A percentile compares a stretch with the other conserved stretches of the same genome.
phyloP scores from a whole-genome alignment of 2,888 invertebrate genomes.

The Tenthredo notha region DNA sequence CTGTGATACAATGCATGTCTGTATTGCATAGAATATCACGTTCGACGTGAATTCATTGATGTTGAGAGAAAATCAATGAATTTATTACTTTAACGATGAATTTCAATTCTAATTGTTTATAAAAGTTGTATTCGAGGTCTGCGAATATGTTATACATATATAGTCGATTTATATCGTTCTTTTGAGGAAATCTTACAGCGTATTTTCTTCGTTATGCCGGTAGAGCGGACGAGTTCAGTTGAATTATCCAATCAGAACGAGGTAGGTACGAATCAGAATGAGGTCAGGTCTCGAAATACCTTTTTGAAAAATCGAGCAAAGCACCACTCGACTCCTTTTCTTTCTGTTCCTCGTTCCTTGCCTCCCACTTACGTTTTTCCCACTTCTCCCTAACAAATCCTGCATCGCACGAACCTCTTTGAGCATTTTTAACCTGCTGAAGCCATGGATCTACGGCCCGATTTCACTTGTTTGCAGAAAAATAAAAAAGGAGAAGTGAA shows the following conservation, averaged over 20 bases:
- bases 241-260: conserved; percentile 19
- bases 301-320: conserved; percentile 48
- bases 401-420: conserved; percentile 32
- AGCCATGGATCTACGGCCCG: conserved; percentile 7
- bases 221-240: conserved; percentile 33
- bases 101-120: background rate
- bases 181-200: background rate
- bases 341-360: background rate
- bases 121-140: background rate
- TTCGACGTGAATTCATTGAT: background rate
- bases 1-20: background rate
- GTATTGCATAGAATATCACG: background rate
- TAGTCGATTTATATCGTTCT: background rate
- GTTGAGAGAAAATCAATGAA: background rate
- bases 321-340: conserved; percentile 44
- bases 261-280: conserved; percentile 36
- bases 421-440: conserved; percentile 22
- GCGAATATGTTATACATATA: background rate
- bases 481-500: background rate
- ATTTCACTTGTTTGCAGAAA: conserved; percentile 32
- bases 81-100: background rate
- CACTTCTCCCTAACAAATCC: conserved; percentile 38
- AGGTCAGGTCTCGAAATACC: conserved; percentile 33
- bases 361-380: conserved; percentile 13
- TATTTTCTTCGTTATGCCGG: conserved; percentile 13